A percentile compares a stretch with the other conserved stretches of the same genome.
phyloP scores from a whole-genome alignment of 1,140 invertebrate genomes.

The Drosophila pseudoobscura region DNA sequence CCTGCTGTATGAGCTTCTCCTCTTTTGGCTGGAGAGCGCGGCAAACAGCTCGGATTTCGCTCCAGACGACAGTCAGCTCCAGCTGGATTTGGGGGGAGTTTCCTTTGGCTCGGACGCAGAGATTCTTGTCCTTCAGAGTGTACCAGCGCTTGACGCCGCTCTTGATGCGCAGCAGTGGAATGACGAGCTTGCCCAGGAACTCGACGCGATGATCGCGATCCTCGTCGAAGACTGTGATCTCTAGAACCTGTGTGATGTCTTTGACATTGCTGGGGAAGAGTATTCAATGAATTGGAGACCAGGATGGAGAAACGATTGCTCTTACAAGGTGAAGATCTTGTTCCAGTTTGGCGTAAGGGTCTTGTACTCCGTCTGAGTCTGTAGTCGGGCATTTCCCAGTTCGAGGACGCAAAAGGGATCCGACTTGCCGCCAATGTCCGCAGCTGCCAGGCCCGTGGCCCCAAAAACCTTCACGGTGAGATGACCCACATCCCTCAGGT shows the following conservation, averaged over 20 bases:
- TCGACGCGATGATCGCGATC: conserved; percentile 99
- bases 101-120: conserved; percentile 94
- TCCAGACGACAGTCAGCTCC: conserved; percentile 96
- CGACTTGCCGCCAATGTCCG: conserved; percentile 95
- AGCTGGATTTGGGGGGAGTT: conserved; percentile 93
- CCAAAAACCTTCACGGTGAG: conserved; percentile 95
- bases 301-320: too few relatives aligned
- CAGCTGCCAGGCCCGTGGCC: conserved; percentile 94
- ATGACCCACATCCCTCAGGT: conserved; percentile 93
- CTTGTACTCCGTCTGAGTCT: conserved; percentile 99
- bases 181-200: conserved; percentile 96
- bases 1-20: conserved; percentile 96
- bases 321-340: conserved; percentile 98
- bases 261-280: conserved; percentile 92
- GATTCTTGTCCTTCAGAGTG: conserved; percentile 97
- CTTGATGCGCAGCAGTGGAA: conserved; percentile 94
- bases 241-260: conserved; percentile 97
- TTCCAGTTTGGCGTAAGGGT: conserved; percentile 98
- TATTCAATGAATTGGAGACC: conserved; percentile 73
- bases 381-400: conserved; percentile 95
- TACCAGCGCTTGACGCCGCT: conserved; percentile 98
- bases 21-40: conserved; percentile 97
- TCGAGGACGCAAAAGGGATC: conserved; percentile 99
- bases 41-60: conserved; percentile 92
- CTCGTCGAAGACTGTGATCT: conserved; percentile 99